Percentiles rank a stretch among this genome's conserved stretches.
Conservation (phyloP, 2,888 invertebrate species). For the Drosophila longiperda region DNA sequence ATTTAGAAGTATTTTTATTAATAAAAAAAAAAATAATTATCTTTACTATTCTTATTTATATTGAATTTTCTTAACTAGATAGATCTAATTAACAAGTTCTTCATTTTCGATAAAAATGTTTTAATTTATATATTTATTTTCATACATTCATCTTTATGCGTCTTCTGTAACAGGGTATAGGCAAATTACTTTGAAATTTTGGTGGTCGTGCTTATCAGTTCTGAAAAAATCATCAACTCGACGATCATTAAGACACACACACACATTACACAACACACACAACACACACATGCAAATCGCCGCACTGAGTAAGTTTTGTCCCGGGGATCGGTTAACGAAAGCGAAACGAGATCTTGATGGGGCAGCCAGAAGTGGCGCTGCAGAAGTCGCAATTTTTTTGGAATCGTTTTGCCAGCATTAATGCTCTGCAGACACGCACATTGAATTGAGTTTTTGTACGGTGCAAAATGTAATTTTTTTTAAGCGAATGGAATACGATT, state of each 20-base stretch:
- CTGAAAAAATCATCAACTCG: conserved; percentile 68
- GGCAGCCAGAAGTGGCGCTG: conserved; percentile 48
- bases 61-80: no score
- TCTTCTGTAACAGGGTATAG: conserved; percentile 12
- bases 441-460: conserved; percentile 3
- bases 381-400: conserved; percentile 57
- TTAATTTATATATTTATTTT: neutral
- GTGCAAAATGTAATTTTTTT: conserved; percentile 35
- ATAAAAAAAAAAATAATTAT: no score
- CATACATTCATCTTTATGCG: neutral
- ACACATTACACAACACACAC: conserved; percentile 18
- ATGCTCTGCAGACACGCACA: conserved; percentile 69
- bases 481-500: conserved; percentile 39
- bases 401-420: conserved; percentile 61
- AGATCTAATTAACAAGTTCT: no score
- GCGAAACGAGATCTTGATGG: conserved; percentile 68
- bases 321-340: conserved; percentile 48
- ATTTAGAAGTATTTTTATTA: no score
- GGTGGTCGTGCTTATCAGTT: conserved; percentile 74
- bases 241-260: conserved; percentile 64
- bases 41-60: no score
- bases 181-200: conserved; percentile 50
- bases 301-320: neutral
- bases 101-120: no score
- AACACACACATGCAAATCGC: conserved; percentile 2